A percentile compares a stretch with the other conserved stretches of the same genome.
Conservation (phyloP, 1,140 invertebrate species). For the Pseudomyrmex gracilis region DNA sequence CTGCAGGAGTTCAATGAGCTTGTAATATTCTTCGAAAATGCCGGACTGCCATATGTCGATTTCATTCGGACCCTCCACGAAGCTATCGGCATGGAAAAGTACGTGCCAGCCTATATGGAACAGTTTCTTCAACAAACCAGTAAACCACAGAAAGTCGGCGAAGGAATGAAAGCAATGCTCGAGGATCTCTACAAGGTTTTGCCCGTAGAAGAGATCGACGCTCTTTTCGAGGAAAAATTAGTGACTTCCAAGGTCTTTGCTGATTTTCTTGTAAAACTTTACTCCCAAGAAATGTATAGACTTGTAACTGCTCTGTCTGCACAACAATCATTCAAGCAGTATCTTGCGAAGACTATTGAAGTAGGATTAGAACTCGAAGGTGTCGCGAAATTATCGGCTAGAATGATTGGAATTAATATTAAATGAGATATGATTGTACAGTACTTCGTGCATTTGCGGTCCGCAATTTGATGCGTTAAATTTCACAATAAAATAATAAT, state of each 20-base stretch:
- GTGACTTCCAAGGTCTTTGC: constrained; percentile 63
- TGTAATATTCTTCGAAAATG: constrained; percentile 39
- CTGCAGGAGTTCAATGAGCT: constrained; percentile 62
- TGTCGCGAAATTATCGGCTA: constrained; percentile 9
- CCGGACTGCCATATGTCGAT: constrained; percentile 54
- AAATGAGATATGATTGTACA: neutral
- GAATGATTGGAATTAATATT: constrained; percentile 61
- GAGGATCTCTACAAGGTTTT: constrained; percentile 68
- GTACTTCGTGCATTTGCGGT: no score
- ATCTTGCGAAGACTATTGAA: constrained; percentile 22
- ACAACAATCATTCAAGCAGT: neutral
- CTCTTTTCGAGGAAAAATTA: constrained; percentile 72
- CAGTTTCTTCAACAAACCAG: neutral
- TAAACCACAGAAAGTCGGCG: neutral
- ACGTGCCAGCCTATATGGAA: constrained; percentile 23
- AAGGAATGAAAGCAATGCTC: constrained; percentile 68
- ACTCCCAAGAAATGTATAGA: constrained; percentile 58
- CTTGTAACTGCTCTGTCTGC: constrained; percentile 31
- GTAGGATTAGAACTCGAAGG: constrained; percentile 54
- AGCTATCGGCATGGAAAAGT: constrained; percentile 47
- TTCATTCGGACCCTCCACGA: constrained; percentile 52
- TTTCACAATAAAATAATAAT: no score
- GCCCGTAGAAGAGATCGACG: constrained; percentile 70
- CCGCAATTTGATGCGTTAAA: no score
- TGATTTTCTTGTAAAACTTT: constrained; percentile 59